Conservation (phyloP, 2,888 invertebrate genomes). For the Drosophila bunnanda region DNA sequence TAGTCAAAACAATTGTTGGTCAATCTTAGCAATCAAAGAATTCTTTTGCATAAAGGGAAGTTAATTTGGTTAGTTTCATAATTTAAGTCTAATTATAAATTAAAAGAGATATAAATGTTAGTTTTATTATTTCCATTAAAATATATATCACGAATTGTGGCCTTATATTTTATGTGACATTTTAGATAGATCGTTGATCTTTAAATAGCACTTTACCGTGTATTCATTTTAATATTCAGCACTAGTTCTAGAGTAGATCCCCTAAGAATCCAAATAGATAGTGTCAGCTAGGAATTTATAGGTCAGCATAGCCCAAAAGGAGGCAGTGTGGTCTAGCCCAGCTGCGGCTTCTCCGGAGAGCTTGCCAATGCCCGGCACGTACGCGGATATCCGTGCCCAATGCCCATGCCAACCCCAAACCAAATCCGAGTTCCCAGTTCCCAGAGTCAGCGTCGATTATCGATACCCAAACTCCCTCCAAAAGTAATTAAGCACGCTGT, state of each 20-base stretch:
- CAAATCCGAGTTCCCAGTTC: conserved; percentile 23
- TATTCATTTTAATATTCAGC: not conserved
- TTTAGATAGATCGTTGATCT: not conserved
- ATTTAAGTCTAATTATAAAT: not conserved
- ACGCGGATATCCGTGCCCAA: conserved; percentile 80
- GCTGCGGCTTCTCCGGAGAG: conserved; percentile 16
- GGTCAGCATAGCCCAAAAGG: conserved; percentile 23
- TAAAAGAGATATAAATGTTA: not conserved
- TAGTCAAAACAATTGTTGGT: not conserved
- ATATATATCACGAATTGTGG: not conserved
- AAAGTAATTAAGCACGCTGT: conserved; percentile 77
- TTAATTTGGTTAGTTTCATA: not conserved
- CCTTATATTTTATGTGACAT: not conserved
- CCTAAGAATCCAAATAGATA: not conserved
- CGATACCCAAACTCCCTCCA: conserved; percentile 49
- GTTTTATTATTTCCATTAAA: not conserved
- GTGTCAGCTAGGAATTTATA: conserved; percentile 24
- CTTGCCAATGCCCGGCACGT: conserved; percentile 69
- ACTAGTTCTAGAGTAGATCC: not conserved
- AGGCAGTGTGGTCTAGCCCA: conserved; percentile 11
- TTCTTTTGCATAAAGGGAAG: not conserved
- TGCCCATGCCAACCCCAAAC: conserved; percentile 50
- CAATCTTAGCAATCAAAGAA: not conserved
- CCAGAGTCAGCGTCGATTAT: conserved; percentile 21
- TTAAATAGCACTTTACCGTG: not conserved